Percentiles rank a stretch among this genome's conserved stretches.
Evolutionary conservation across 2,888 invertebrate species (phyloP).

Genomic region (Nezara viridula): DNA sequence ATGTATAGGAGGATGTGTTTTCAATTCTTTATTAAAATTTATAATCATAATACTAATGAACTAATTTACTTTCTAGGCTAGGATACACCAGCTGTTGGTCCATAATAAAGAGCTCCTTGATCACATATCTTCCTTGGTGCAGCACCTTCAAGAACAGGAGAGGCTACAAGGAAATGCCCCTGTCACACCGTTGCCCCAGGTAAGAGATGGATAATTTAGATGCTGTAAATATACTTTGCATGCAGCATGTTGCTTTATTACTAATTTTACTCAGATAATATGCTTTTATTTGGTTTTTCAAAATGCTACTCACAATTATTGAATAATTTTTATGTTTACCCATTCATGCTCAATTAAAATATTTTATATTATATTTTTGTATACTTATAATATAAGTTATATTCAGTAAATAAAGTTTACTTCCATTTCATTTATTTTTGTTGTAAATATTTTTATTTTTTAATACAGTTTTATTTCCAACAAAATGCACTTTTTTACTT

Average conservation of each 20-base stretch:
- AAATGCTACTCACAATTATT: not conserved
- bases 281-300: not conserved
- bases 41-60: not conserved
- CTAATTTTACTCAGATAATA: not conserved
- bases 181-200: constrained; percentile 66
- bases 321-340: not conserved
- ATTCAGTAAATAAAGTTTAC: not conserved
- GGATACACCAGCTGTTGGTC: constrained; percentile 93
- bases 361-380: not conserved
- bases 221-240: constrained; percentile 30
- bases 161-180: constrained; percentile 66
- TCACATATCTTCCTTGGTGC: constrained; percentile 92
- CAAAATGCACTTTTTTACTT: not conserved
- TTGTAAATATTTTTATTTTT: not conserved
- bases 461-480: not conserved
- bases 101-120: constrained; percentile 96
- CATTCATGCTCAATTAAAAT: not conserved
- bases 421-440: not conserved
- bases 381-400: not conserved
- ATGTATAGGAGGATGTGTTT: not conserved
- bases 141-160: constrained; percentile 90
- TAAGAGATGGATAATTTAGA: constrained; percentile 58
- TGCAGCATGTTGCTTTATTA: constrained; percentile 36
- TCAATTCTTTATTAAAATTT: not conserved
- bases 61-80: constrained; percentile 72